phyloP scores from a whole-genome alignment of 2,113 vertebrate genomes.

The Empidonax traillii region DNA sequence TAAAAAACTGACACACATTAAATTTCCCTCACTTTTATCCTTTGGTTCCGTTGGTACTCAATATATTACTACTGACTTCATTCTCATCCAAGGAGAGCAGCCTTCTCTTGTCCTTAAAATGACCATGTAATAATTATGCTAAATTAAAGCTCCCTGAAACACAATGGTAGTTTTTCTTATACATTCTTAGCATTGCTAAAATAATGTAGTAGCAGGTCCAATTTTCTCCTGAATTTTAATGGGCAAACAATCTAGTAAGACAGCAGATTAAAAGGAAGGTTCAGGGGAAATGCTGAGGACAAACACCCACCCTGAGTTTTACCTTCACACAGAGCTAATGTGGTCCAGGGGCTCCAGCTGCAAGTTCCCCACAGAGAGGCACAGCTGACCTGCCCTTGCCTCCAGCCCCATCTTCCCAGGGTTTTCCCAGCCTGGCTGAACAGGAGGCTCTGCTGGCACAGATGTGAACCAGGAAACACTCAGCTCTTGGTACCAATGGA shows the following conservation, averaged over 20 bases:
- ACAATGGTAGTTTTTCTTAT: fast-evolving
- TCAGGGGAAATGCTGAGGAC: not conserved
- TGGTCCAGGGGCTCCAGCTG: not conserved
- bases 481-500: not conserved
- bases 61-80: not conserved
- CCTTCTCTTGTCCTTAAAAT: not conserved
- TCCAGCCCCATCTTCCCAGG: no score
- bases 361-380: not conserved
- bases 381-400: not conserved
- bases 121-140: not conserved
- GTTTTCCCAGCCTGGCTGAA: no score
- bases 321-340: not conserved
- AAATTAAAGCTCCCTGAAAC: not conserved
- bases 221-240: not conserved
- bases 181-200: not conserved
- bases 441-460: fast-evolving
- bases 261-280: not conserved
- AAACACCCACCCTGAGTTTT: not conserved
- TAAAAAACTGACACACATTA: not conserved
- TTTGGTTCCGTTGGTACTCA: not conserved
- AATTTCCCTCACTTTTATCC: not conserved
- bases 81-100: not conserved
- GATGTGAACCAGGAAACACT: fast-evolving
- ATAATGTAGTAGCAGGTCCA: fast-evolving
- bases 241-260: not conserved